Evolutionary conservation across 1,140 invertebrate species (phyloP).

Genomic region (Leptoteleia sp.): DNA sequence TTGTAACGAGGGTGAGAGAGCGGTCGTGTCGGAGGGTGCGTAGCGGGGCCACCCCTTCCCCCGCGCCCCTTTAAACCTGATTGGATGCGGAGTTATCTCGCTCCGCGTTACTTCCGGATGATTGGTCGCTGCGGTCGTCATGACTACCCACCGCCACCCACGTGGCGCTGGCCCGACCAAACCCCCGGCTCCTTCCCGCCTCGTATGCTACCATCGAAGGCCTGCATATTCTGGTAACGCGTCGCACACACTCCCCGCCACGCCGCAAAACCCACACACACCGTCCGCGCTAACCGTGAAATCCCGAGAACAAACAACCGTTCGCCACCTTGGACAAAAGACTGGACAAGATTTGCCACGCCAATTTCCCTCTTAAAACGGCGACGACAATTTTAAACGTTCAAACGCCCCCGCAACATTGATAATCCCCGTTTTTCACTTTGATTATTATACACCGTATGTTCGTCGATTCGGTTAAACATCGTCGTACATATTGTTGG

Average conservation of each 20-base stretch:
- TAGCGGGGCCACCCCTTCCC: slow-evolving; percentile 70
- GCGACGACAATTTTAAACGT: too few species aligned
- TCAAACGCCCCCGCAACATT: too few species aligned
- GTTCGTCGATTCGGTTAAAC: too few species aligned
- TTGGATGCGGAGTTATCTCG: slow-evolving; percentile 82
- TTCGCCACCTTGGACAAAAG: slow-evolving; percentile 6
- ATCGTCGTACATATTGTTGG: too few species aligned
- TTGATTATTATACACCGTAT: too few species aligned
- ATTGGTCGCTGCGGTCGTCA: slow-evolving; percentile 81
- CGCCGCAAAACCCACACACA: slow-evolving; percentile 5
- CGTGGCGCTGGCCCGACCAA: slow-evolving; percentile 66
- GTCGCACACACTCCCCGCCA: slow-evolving; percentile 41
- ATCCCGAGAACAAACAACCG: slow-evolving; percentile 26
- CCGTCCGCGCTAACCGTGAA: slow-evolving; percentile 6
- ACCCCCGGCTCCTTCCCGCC: slow-evolving; percentile 44
- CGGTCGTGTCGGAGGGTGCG: slow-evolving; percentile 62
- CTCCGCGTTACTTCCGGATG: slow-evolving; percentile 81
- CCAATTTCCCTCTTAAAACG: background rate
- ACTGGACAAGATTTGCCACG: background rate
- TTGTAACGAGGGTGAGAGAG: slow-evolving; percentile 59
- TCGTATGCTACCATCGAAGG: slow-evolving; percentile 56
- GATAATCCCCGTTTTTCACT: too few species aligned
- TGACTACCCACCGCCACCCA: slow-evolving; percentile 80
- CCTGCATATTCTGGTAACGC: slow-evolving; percentile 71
- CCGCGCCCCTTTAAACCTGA: slow-evolving; percentile 79